These are phyloP conservation scores for Megaceryle maxima DNA, from an alignment of 2,113 vertebrate species.

Conservation along the genomic window DNA sequence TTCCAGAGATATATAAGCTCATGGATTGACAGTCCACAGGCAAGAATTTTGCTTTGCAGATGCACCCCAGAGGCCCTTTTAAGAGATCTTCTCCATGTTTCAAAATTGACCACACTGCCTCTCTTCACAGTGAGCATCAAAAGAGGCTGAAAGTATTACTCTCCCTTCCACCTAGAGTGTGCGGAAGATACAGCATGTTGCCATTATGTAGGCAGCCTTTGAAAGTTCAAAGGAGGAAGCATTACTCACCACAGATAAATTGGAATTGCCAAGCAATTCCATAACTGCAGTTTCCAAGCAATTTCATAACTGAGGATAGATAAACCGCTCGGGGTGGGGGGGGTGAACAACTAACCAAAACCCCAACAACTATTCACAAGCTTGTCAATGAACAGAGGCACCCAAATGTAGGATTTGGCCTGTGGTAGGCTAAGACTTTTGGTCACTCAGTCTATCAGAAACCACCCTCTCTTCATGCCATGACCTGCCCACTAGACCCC, in stretches of 20 bases:
- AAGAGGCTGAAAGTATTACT: constrained; percentile 7
- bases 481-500: neutral
- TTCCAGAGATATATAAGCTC: neutral
- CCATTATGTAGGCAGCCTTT: neutral
- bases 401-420: neutral
- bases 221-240: constrained; percentile 54
- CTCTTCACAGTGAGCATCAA: neutral
- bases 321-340: neutral
- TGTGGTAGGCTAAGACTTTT: neutral
- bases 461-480: neutral
- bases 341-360: too few relatives aligned
- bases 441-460: neutral
- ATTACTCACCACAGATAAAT: constrained; percentile 28
- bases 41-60: neutral
- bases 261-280: constrained; percentile 27
- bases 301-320: neutral
- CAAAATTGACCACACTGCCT: neutral
- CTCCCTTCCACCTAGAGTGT: neutral
- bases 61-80: neutral
- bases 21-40: neutral
- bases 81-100: neutral
- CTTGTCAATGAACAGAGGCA: neutral
- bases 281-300: constrained; percentile 15
- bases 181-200: neutral
- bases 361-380: neutral